A percentile compares a stretch with the other conserved stretches of the same genome.
These are phyloP conservation scores for Phoxinus dragarum DNA, from an alignment of 2,797 vertebrate species.

Conservation along the genomic window DNA sequence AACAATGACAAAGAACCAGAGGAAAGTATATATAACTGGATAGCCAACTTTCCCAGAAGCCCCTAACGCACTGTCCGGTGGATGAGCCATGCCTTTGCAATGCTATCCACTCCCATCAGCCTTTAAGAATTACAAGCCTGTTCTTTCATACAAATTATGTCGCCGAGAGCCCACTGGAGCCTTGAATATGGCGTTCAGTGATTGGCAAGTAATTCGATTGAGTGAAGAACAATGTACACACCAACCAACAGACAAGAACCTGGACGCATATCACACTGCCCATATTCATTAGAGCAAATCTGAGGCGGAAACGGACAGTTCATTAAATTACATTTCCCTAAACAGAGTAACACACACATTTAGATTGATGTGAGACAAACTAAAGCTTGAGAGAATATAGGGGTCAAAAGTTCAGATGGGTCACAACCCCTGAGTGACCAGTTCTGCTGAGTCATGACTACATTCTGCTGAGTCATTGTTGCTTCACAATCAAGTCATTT, in stretches of 20 bases:
- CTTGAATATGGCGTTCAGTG: slow-evolving; percentile 59
- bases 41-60: slow-evolving; percentile 26
- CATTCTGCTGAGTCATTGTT: no score
- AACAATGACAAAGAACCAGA: slow-evolving; percentile 6
- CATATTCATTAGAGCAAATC: slow-evolving; percentile 56
- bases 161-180: slow-evolving; percentile 52
- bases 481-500: slow-evolving; percentile 26
- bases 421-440: slow-evolving; percentile 29
- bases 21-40: slow-evolving; percentile 5
- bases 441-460: slow-evolving; percentile 2
- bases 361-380: slow-evolving; percentile 46
- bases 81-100: slow-evolving; percentile 41
- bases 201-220: slow-evolving; percentile 76
- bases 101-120: slow-evolving; percentile 31
- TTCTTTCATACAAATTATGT: slow-evolving; percentile 58
- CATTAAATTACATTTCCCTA: slow-evolving; percentile 67
- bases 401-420: slow-evolving; percentile 54
- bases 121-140: slow-evolving; percentile 49
- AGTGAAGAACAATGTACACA: slow-evolving; percentile 72
- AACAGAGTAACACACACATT: slow-evolving; percentile 70
- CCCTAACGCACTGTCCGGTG: slow-evolving; percentile 9
- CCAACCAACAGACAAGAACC: slow-evolving; percentile 59
- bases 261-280: slow-evolving; percentile 63
- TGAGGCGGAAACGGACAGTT: slow-evolving; percentile 72
- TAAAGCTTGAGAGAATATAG: slow-evolving; percentile 29